Evolutionary conservation across 2,797 vertebrate genomes (phyloP).

Genomic region (Emys orbicularis): DNA sequence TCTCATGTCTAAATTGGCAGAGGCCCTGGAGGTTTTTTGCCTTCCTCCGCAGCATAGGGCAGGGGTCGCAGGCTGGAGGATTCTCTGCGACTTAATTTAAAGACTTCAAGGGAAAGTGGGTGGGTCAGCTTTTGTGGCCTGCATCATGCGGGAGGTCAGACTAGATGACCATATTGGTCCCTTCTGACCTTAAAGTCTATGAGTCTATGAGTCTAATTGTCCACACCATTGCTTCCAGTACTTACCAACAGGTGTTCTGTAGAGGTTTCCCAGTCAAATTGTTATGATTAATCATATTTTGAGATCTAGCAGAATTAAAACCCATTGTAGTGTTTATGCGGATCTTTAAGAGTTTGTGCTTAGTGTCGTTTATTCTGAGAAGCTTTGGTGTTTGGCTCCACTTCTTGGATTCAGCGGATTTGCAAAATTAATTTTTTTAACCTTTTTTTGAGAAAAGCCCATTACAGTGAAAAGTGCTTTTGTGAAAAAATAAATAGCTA

Average conservation of each 20-base stretch:
- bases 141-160: too few species aligned
- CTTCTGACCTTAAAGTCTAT: too few species aligned
- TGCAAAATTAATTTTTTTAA: background rate
- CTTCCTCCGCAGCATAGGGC: too few species aligned
- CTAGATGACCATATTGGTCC: too few species aligned
- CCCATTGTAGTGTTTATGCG: too few species aligned
- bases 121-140: too few species aligned
- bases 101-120: too few species aligned
- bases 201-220: too few species aligned
- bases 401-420: background rate
- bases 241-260: background rate
- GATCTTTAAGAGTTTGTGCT: background rate
- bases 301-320: background rate
- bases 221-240: background rate
- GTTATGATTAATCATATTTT: background rate
- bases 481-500: background rate
- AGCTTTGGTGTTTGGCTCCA: background rate
- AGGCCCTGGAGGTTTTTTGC: too few species aligned
- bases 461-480: background rate
- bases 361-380: background rate
- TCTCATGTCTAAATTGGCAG: background rate
- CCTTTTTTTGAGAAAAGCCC: background rate
- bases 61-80: too few species aligned
- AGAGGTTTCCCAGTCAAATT: background rate
- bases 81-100: too few species aligned